Conservation (phyloP, 2,797 vertebrate genomes). For the Microctenopoma stevenorrisi region DNA sequence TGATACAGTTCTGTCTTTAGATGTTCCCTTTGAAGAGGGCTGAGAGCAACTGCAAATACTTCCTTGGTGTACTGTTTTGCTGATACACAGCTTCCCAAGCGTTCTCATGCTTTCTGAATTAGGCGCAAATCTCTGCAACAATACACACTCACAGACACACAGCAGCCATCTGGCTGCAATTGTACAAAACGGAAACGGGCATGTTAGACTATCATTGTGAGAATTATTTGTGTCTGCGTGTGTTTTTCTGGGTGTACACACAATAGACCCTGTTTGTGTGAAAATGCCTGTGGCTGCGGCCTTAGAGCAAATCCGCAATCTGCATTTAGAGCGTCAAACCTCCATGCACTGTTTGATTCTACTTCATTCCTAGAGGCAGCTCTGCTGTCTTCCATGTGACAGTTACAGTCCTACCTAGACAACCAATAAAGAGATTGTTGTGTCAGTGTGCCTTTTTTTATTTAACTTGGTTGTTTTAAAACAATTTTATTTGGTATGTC, state of each 20-base stretch:
- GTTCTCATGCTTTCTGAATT: constrained; percentile 39
- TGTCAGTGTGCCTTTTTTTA: neutral
- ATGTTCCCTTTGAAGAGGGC: constrained; percentile 19
- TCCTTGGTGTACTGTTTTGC: constrained; percentile 26
- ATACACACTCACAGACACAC: constrained; percentile 2
- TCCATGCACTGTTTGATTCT: constrained; percentile 44
- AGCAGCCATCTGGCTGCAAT: constrained; percentile 67
- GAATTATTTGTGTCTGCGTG: constrained; percentile 52
- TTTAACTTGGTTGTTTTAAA: neutral
- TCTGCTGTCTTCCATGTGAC: constrained; percentile 10
- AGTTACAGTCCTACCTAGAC: neutral
- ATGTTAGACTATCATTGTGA: constrained; percentile 52
- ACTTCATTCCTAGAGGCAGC: constrained; percentile 39
- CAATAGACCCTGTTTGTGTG: constrained; percentile 66
- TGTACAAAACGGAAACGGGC: constrained; percentile 54
- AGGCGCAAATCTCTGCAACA: constrained; percentile 9
- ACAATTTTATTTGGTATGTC: constrained; percentile 9
- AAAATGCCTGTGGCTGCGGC: constrained; percentile 68
- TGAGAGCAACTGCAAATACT: constrained; percentile 13
- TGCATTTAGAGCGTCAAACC: constrained; percentile 58
- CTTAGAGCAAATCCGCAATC: constrained; percentile 41
- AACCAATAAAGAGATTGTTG: neutral
- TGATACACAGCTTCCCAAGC: constrained; percentile 46
- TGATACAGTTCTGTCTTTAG: neutral
- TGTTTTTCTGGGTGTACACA: constrained; percentile 51